Conservation (phyloP, 2,113 vertebrate species). For the Peucedramus taeniatus region DNA sequence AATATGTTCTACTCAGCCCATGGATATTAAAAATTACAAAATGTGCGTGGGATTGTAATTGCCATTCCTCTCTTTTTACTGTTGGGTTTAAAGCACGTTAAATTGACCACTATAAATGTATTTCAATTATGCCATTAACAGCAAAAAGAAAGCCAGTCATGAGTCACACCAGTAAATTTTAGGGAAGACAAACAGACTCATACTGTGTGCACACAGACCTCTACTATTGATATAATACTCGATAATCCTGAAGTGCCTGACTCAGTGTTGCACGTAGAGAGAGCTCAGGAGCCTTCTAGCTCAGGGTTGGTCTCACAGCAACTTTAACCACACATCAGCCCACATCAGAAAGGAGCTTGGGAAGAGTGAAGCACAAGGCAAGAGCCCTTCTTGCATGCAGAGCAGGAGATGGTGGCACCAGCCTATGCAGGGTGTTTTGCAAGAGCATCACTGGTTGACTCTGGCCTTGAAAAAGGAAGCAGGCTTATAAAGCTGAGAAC, state of each 20-base stretch:
- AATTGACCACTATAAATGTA: conserved; percentile 39
- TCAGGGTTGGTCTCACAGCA: background rate
- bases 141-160: conserved; percentile 3
- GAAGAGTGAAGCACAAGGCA: background rate
- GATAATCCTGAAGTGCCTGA: background rate
- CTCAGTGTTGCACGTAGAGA: background rate
- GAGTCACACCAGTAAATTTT: conserved; percentile 44
- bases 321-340: rapidly evolving
- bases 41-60: background rate
- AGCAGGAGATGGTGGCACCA: background rate
- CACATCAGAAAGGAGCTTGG: background rate
- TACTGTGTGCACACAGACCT: conserved; percentile 23
- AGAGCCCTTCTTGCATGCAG: rapidly evolving
- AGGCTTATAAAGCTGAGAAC: background rate
- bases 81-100: background rate
- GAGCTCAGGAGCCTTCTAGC: background rate
- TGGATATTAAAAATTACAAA: conserved; percentile 10
- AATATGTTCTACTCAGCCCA: background rate
- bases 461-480: background rate
- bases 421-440: rapidly evolving
- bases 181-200: conserved; percentile 46
- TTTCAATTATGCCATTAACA: conserved; percentile 32
- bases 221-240: conserved; percentile 40
- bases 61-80: background rate
- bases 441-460: background rate